Evolutionary conservation across 2,797 vertebrate genomes (phyloP), one percentile per base, ranked within the genome.

Genomic region (Sparidentex hasta): DNA sequence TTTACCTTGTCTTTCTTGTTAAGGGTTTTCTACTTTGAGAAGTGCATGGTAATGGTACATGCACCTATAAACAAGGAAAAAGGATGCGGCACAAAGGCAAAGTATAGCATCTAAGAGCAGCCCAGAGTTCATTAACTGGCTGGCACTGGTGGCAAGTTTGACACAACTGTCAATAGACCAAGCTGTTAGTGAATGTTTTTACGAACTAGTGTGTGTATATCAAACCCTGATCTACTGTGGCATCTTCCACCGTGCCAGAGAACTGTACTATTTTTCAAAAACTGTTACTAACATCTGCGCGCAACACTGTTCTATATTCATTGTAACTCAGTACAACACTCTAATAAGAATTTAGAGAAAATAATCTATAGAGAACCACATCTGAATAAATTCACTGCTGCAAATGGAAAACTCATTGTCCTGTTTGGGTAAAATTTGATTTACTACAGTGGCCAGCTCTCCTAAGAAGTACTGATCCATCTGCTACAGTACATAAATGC

Each of bases 1-100:
- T 63, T 56, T 54, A 82, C 51, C 69, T 76, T 12, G 74, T 73
- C 52, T 85, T 41, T 38, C 8, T 44, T 50, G 27, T 82, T 7
- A 41, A 46, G 2, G 7, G 68, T 9, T 77, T 48, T 61, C 13
- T 17, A n/a, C 3, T 41, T 43, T 46, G 5, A 23, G 0, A 8
- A 14, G 3, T 41, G 1, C 9, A 43, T 16, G 23, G 25, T 38
- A 47, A 38, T 33, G 14, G 14, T 27, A 12, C n/a, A 12, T 23
- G 12, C 2, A 23, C 6, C 3, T 4, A 18, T 7, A 14, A 27
- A 68, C 17, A 58, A 38, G n/a, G n/a, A 16, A 50, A 27, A 51
- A 16, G 27, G 11, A 27, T 48, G 44, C 29, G 16, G 27, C 43
- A 56, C 14, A 23, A 20, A 21, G 6, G 11, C n/a, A 23, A 51